Percentiles rank a stretch among this genome's conserved stretches.
These are phyloP conservation scores for Leucopternis melanops DNA, from an alignment of 2,113 vertebrate species.

Conservation along the genomic window DNA sequence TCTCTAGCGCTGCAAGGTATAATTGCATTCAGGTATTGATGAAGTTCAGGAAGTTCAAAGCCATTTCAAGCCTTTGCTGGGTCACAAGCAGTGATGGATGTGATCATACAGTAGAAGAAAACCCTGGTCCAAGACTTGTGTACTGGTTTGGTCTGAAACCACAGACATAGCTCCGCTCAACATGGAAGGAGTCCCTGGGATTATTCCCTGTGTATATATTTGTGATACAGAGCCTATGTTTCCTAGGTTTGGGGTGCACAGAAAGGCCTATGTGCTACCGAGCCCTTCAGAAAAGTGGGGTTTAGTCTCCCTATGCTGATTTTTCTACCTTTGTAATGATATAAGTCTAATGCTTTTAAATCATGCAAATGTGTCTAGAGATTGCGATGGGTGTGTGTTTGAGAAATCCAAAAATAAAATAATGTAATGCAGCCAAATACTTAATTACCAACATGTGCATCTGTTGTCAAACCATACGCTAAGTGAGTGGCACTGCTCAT, in stretches of 20 bases:
- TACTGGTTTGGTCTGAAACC: not conserved
- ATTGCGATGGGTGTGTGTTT: constrained; percentile 29
- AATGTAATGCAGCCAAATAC: constrained; percentile 59
- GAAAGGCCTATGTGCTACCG: not conserved
- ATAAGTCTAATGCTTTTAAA: constrained; percentile 9
- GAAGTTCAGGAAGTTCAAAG: constrained; percentile 25
- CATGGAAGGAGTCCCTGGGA: not conserved
- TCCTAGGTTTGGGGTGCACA: not conserved
- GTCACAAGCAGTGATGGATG: not conserved
- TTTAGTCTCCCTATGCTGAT: not conserved
- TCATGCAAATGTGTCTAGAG: constrained; percentile 15
- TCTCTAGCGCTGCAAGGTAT: not conserved
- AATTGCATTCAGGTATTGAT: not conserved
- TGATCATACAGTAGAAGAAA: not conserved
- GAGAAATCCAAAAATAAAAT: constrained; percentile 65
- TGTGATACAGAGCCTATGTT: not conserved
- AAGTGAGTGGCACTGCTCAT: constrained; percentile 64
- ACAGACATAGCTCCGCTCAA: not conserved
- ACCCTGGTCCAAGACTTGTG: not conserved
- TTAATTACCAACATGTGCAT: constrained; percentile 65
- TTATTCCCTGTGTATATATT: not conserved
- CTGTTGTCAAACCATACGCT: constrained; percentile 67
- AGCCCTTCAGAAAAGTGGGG: not conserved
- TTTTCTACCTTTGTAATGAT: constrained; percentile 9
- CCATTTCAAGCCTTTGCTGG: not conserved